phyloP scores from a whole-genome alignment of 2,797 vertebrate genomes.

The Anniella stebbinsi region DNA sequence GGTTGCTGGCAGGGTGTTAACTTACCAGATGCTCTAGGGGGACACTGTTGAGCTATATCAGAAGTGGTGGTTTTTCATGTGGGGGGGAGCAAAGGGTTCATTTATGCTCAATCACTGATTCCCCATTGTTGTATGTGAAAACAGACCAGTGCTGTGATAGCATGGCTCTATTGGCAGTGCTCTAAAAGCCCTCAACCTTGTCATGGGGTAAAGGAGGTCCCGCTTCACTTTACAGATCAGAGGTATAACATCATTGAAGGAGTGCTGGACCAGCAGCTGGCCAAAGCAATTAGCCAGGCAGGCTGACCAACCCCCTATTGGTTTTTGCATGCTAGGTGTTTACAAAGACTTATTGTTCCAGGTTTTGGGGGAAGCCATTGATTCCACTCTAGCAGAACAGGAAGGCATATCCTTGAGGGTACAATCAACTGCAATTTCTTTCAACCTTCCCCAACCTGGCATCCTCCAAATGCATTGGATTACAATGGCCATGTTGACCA shows the following conservation, averaged over 20 bases:
- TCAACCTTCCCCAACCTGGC: too few relatives aligned
- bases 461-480: too few relatives aligned
- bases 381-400: too few relatives aligned
- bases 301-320: not conserved
- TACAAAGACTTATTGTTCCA: not conserved
- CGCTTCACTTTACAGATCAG: not conserved
- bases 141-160: not conserved
- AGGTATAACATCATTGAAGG: not conserved
- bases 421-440: too few relatives aligned
- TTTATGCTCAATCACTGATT: too few relatives aligned
- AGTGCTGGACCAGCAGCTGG: not conserved
- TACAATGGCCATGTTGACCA: too few relatives aligned
- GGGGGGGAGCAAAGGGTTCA: too few relatives aligned
- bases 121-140: not conserved
- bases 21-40: too few relatives aligned
- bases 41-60: too few relatives aligned
- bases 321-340: not conserved
- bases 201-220: not conserved
- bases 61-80: too few relatives aligned
- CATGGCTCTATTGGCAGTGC: not conserved
- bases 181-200: not conserved
- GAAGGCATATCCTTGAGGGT: too few relatives aligned
- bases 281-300: not conserved
- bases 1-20: too few relatives aligned
- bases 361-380: not conserved